A percentile compares a stretch with the other conserved stretches of the same genome.
Evolutionary conservation across 1,140 invertebrate species (phyloP).

Genomic region (Drosophila mojavensis): DNA sequence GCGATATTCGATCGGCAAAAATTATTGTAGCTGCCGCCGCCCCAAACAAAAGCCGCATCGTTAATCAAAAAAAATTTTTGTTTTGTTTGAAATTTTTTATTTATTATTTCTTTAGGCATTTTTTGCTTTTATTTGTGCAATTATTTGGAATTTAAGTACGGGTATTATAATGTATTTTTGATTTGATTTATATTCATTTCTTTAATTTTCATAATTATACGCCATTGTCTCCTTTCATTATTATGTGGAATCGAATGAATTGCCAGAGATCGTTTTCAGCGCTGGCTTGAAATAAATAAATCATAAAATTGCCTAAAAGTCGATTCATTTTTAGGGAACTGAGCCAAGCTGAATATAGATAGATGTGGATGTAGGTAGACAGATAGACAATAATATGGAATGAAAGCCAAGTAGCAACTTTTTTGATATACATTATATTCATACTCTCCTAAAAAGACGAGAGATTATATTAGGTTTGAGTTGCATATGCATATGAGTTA

Average conservation of each 20-base stretch:
- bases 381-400: too few relatives aligned
- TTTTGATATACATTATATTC: too few relatives aligned
- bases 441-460: too few relatives aligned
- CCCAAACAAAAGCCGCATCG: conserved; percentile 55
- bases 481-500: too few relatives aligned
- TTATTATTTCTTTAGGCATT: too few relatives aligned
- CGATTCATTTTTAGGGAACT: too few relatives aligned
- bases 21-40: background rate
- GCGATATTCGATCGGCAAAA: conserved; percentile 1
- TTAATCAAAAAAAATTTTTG: conserved; percentile 49
- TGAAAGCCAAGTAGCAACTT: too few relatives aligned
- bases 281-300: background rate
- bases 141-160: conserved; percentile 50
- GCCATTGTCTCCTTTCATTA: conserved; percentile 16
- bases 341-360: too few relatives aligned
- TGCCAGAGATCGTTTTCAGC: background rate
- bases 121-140: conserved; percentile 28
- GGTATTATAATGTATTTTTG: conserved; percentile 51
- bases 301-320: too few relatives aligned
- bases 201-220: conserved; percentile 31
- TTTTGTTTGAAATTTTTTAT: too few relatives aligned
- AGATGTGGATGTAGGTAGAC: too few relatives aligned
- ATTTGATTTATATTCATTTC: conserved; percentile 46
- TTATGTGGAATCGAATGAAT: background rate
- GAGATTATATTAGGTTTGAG: too few relatives aligned